Evolutionary conservation across 2,113 vertebrate species (phyloP), one percentile per base, ranked within the genome.

Genomic region (Corythaeola cristata): DNA sequence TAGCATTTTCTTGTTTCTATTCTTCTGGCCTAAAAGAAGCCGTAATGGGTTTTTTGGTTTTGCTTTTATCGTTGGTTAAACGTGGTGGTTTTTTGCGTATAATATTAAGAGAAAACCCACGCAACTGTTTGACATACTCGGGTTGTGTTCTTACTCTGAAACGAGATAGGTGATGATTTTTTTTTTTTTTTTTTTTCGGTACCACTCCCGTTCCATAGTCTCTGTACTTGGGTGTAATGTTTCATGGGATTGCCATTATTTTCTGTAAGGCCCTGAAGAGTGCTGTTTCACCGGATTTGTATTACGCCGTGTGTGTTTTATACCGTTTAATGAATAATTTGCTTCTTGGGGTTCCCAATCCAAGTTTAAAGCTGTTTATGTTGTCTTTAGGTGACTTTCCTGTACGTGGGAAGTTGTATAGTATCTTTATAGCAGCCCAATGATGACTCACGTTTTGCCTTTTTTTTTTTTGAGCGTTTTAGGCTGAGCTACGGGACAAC

Each of bases 391-490:
- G 74, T 39, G 93, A 85, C 49, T 96, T 85, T 49, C 15, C 28
- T 8, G 13, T 18, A 4, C 16, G 67, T 45, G 89, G 81, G 56
- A 84, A 93, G 81, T 78, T 92, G 3, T 0, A 1, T 8, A 14
- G 52, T 53, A 18, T 18, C 23, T 30, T 37, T 13, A 5, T 7
- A 8, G 71, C 67, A 50, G 47, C 90, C 33, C 76, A 30, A 26
- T 83, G 93, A 90, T 95, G 93, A 95, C 89, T 96, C 91, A 95
- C 17, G 77, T 82, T 86, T 53, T 1, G 49, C 33, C 11, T n/a
- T 55, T 59, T 41, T 35, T 49, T 37, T 24, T 55, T 15, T 15
- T 23, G 7, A 9, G 78, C 32, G 6, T 84, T 81, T 89, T 66
- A 62, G 69, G 11, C 53, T 4, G 33, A 44, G 50, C 53, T 32